Percentiles rank a stretch among this genome's conserved stretches.
These are phyloP conservation scores for Calonectris borealis DNA, from an alignment of 2,113 vertebrate genomes.

Conservation along the genomic window DNA sequence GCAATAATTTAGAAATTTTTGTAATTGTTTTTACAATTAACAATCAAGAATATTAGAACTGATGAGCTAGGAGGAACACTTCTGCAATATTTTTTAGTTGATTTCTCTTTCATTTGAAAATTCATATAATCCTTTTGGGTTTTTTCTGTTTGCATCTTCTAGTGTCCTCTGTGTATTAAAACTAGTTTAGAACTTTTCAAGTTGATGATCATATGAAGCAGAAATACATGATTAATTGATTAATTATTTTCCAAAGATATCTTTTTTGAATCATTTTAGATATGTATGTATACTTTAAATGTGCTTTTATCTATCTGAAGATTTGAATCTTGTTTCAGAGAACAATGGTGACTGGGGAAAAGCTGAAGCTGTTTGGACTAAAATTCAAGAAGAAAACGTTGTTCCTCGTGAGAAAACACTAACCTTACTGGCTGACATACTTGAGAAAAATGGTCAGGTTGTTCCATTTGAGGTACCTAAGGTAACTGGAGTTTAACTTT, in stretches of 20 bases:
- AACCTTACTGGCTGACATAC: slow-evolving; percentile 79
- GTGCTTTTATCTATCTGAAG: neutral
- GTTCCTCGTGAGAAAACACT: slow-evolving; percentile 87
- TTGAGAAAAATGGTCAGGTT: slow-evolving; percentile 81
- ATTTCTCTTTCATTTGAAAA: neutral
- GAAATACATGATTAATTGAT: neutral
- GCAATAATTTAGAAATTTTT: neutral
- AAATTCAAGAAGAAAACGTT: slow-evolving; percentile 95
- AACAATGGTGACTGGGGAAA: slow-evolving; percentile 80
- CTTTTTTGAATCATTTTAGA: neutral
- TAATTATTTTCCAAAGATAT: neutral
- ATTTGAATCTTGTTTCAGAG: slow-evolving; percentile 71
- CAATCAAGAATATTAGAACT: neutral
- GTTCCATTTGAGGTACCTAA: slow-evolving; percentile 88
- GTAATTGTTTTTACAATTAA: neutral
- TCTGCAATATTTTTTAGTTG: neutral
- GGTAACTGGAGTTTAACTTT: slow-evolving; percentile 75
- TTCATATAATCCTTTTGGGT: rapidly evolving
- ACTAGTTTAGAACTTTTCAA: neutral
- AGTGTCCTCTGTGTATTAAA: neutral
- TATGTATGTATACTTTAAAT: neutral
- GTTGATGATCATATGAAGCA: neutral
- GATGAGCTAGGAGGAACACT: neutral
- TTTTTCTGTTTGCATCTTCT: neutral
- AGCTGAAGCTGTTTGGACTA: slow-evolving; percentile 87